Evolutionary conservation across 1,140 invertebrate genomes (phyloP).

Genomic region (Eupeodes corollae): DNA sequence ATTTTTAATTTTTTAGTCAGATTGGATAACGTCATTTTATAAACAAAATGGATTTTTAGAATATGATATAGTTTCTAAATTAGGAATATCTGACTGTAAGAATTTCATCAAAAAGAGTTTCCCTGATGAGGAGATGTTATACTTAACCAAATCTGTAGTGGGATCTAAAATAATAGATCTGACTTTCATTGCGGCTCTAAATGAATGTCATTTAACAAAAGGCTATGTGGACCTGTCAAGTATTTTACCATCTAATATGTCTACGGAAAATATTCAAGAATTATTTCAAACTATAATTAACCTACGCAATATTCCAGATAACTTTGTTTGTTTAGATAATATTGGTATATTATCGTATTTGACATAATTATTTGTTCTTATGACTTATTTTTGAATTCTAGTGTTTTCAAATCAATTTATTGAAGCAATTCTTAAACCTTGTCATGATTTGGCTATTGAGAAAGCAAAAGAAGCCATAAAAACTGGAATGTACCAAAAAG

Average conservation of each 20-base stretch:
- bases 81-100: constrained; percentile 80
- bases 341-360: constrained; percentile 36
- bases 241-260: constrained; percentile 69
- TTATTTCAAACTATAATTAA: constrained; percentile 52
- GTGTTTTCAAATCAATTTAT: constrained; percentile 56
- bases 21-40: constrained; percentile 87
- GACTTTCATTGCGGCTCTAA: constrained; percentile 52
- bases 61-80: constrained; percentile 75
- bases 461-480: constrained; percentile 63
- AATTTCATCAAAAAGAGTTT: constrained; percentile 70
- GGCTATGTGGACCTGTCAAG: constrained; percentile 70
- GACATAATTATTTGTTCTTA: constrained; percentile 1
- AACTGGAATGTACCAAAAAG: constrained; percentile 52
- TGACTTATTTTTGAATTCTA: constrained; percentile 23
- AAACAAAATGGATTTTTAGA: constrained; percentile 92
- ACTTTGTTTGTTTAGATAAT: constrained; percentile 42
- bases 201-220: constrained; percentile 66
- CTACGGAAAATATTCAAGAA: constrained; percentile 59
- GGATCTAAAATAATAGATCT: constrained; percentile 40
- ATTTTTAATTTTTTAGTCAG: constrained; percentile 47
- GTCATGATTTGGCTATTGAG: constrained; percentile 54
- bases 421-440: constrained; percentile 53
- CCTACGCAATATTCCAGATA: constrained; percentile 31
- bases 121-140: constrained; percentile 56
- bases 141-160: constrained; percentile 66